phyloP scores from a whole-genome alignment of 2,113 vertebrate species.

The Variabilichromis moorii region DNA sequence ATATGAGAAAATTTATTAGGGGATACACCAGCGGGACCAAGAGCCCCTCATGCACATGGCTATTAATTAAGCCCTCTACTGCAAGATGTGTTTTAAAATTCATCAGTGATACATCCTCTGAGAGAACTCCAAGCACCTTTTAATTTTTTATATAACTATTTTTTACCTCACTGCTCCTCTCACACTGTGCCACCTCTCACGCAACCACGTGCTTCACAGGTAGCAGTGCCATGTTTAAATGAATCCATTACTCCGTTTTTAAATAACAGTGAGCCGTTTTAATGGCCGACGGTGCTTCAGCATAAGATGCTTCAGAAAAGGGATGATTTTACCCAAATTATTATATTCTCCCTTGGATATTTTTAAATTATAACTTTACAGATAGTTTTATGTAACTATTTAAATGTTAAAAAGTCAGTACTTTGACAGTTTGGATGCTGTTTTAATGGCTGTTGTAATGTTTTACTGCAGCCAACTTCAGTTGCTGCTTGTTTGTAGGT shows the following conservation, averaged over 20 bases:
- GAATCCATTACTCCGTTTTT: background rate
- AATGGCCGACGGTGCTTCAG: background rate
- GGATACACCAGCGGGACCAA: background rate
- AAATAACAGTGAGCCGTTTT: background rate
- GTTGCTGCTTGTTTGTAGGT: background rate
- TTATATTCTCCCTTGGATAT: background rate
- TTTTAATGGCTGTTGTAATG: background rate
- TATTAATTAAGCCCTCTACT: slow-evolving; percentile 34
- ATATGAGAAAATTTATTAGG: slow-evolving; percentile 9
- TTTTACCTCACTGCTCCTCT: background rate
- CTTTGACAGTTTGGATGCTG: background rate
- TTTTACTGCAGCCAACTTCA: background rate
- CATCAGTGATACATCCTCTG: background rate
- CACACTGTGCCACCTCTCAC: background rate
- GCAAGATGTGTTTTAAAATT: slow-evolving; percentile 24
- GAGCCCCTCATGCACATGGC: background rate
- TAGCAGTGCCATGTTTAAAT: background rate
- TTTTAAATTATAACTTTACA: background rate
- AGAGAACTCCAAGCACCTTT: background rate
- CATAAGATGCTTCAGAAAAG: background rate
- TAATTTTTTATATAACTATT: slow-evolving; percentile 4
- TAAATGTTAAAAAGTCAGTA: background rate
- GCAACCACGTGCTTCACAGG: background rate
- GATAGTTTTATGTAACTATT: background rate
- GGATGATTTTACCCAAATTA: background rate